Conservation (phyloP, 2,797 vertebrate genomes). For the Etheostoma nigrum region DNA sequence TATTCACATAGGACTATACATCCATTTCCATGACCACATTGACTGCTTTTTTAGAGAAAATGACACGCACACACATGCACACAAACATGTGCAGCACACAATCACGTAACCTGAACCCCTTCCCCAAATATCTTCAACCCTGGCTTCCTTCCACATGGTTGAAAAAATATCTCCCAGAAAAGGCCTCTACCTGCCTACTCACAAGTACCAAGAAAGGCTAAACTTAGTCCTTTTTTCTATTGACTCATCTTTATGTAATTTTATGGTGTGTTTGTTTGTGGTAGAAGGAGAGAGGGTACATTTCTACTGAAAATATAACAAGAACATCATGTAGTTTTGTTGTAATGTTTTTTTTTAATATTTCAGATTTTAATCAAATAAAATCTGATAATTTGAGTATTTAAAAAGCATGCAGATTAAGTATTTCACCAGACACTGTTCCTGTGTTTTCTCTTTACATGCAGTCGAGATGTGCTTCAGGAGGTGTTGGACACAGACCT, state of each 20-base stretch:
- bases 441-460: slow-evolving; percentile 12
- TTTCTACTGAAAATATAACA: slow-evolving; percentile 4
- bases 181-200: slow-evolving; percentile 63
- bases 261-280: slow-evolving; percentile 37
- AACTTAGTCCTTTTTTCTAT: slow-evolving; percentile 61
- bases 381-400: not conserved
- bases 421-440: not conserved
- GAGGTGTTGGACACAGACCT: slow-evolving; percentile 92
- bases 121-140: slow-evolving; percentile 55
- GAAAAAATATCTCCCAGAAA: slow-evolving; percentile 61
- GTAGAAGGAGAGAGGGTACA: slow-evolving; percentile 6
- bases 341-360: not conserved
- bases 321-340: not conserved
- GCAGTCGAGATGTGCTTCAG: slow-evolving; percentile 90
- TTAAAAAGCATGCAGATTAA: not conserved
- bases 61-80: slow-evolving; percentile 32
- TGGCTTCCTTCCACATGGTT: slow-evolving; percentile 45
- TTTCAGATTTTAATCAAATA: not conserved
- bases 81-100: slow-evolving; percentile 24
- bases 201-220: slow-evolving; percentile 63
- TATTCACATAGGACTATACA: not conserved
- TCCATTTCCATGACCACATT: slow-evolving; percentile 24
- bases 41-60: slow-evolving; percentile 26
- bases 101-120: slow-evolving; percentile 36
- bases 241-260: slow-evolving; percentile 81